These are phyloP conservation scores for Tragulus kanchil DNA, from an alignment of 2,113 vertebrate species.

Conservation along the genomic window DNA sequence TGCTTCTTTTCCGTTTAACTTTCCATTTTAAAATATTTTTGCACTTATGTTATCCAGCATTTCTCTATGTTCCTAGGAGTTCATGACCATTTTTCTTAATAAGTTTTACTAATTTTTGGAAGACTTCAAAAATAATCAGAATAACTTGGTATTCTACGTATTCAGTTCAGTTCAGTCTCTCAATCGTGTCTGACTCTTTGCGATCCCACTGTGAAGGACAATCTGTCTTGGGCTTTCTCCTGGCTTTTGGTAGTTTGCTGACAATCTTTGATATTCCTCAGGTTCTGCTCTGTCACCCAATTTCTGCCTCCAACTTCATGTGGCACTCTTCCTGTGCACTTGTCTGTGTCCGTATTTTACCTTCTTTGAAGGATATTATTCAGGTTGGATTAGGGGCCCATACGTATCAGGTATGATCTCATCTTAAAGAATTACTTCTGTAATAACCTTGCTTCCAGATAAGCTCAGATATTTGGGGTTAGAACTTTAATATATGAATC, in stretches of 20 bases:
- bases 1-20: not conserved
- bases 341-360: not conserved
- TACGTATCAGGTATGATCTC: not conserved
- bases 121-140: not conserved
- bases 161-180: no score
- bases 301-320: not conserved
- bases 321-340: not conserved
- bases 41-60: not conserved
- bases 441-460: not conserved
- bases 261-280: not conserved
- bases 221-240: fast-evolving
- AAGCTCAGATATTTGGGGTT: not conserved
- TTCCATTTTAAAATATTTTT: not conserved
- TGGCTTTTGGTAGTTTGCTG: not conserved
- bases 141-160: not conserved
- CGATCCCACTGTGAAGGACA: not conserved
- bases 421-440: not conserved
- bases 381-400: not conserved
- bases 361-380: not conserved
- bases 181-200: no score
- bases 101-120: not conserved
- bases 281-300: not conserved
- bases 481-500: not conserved
- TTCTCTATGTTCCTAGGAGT: not conserved
- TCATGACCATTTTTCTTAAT: not conserved